Evolutionary conservation across 2,113 vertebrate species (phyloP).

Genomic region (Vimba vimba): DNA sequence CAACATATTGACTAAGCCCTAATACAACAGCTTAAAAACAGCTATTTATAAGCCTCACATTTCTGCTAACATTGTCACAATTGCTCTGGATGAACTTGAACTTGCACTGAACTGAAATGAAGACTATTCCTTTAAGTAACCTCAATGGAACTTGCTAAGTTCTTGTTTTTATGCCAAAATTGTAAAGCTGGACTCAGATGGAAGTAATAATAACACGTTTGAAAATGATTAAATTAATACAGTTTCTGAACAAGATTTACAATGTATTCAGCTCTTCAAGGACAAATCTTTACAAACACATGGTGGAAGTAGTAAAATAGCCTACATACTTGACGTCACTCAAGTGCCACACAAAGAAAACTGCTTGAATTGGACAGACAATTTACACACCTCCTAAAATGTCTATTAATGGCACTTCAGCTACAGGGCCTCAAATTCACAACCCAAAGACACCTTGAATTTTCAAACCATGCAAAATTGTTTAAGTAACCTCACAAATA

Average conservation of each 20-base stretch:
- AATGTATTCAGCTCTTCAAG: constrained; percentile 10
- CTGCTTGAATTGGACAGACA: neutral
- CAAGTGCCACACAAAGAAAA: neutral
- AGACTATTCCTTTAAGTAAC: neutral
- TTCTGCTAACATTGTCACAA: neutral
- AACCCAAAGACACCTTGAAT: constrained; percentile 6
- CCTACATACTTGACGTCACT: neutral
- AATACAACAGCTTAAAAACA: neutral
- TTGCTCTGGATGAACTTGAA: neutral
- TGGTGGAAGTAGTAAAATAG: neutral
- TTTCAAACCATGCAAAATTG: constrained; percentile 8
- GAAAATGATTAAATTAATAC: neutral
- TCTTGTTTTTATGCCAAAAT: neutral
- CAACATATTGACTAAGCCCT: neutral
- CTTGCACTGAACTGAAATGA: neutral
- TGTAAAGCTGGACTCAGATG: neutral
- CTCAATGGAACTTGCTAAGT: neutral
- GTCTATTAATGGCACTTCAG: neutral
- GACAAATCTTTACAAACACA: neutral
- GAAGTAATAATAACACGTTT: neutral
- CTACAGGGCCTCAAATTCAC: neutral
- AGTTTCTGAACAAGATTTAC: neutral
- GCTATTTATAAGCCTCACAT: no score
- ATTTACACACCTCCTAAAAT: neutral
- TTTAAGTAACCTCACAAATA: neutral